A percentile compares a stretch with the other conserved stretches of the same genome.
phyloP scores from a whole-genome alignment of 2,113 vertebrate genomes.

The Turnix velox region DNA sequence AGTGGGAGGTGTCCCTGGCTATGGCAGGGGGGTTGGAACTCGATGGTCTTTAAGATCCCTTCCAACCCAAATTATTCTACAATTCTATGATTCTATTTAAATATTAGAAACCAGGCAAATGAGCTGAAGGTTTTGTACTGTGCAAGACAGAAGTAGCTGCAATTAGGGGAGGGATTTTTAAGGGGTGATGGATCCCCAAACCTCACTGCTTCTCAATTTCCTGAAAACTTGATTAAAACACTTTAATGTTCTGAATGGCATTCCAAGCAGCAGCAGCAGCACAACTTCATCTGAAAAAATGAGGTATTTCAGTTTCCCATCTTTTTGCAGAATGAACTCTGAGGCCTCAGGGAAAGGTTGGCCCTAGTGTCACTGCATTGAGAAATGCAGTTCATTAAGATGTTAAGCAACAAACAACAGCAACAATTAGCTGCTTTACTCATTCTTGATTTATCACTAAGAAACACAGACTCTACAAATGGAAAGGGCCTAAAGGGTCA shows the following conservation, averaged over 20 bases:
- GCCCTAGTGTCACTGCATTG: conserved; percentile 18
- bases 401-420: conserved; percentile 32
- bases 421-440: conserved; percentile 55
- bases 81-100: too few relatives aligned
- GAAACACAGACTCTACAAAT: conserved; percentile 4
- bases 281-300: conserved; percentile 9
- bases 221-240: neutral
- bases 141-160: neutral
- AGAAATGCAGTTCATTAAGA: conserved; percentile 62
- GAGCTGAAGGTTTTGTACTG: neutral
- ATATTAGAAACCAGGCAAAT: neutral
- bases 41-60: too few relatives aligned
- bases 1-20: too few relatives aligned
- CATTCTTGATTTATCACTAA: conserved; percentile 10
- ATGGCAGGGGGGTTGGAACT: too few relatives aligned
- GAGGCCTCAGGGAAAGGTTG: conserved; percentile 6
- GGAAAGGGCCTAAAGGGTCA: conserved; percentile 28
- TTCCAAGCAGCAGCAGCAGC: neutral
- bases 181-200: neutral
- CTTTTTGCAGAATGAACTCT: neutral
- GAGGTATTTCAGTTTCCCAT: neutral
- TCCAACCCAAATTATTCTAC: too few relatives aligned
- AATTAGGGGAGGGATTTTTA: neutral
- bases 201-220: neutral
- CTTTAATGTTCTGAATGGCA: neutral